Conservation (phyloP, 1,140 invertebrate genomes). For the Zaprionus taronus region DNA sequence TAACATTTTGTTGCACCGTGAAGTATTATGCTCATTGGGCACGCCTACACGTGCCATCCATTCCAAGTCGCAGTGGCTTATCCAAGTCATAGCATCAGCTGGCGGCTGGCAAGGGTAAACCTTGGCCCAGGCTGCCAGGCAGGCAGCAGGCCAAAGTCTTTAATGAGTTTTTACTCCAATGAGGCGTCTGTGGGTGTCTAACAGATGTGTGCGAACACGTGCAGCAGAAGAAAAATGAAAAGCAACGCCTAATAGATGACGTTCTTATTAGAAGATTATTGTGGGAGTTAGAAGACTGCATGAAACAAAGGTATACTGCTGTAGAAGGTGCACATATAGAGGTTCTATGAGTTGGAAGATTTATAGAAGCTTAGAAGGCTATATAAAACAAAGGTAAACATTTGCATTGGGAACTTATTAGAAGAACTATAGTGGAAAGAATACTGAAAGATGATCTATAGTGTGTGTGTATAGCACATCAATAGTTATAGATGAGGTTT, state of each 20-base stretch:
- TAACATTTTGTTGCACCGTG: conserved; percentile 74
- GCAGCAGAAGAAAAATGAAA: conserved; percentile 1
- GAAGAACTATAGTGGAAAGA: too few species aligned
- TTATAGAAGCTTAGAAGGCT: background rate
- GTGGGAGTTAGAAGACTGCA: background rate
- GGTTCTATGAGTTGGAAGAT: background rate
- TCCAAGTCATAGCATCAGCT: conserved; percentile 69
- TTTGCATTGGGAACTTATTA: too few species aligned
- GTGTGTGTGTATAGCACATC: too few species aligned
- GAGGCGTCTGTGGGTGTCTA: conserved; percentile 14
- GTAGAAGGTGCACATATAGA: background rate
- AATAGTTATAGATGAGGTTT: too few species aligned
- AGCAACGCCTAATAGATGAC: conserved; percentile 1
- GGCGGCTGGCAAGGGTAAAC: conserved; percentile 40
- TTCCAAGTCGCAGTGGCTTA: conserved; percentile 13
- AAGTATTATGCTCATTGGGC: conserved; percentile 75
- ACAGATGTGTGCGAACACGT: conserved; percentile 19
- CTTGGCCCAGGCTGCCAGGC: conserved; percentile 51
- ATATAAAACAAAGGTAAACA: too few species aligned
- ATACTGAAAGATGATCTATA: too few species aligned
- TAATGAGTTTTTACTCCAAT: conserved; percentile 47
- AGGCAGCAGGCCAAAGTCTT: conserved; percentile 33
- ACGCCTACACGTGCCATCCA: conserved; percentile 69
- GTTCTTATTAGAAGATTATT: background rate
- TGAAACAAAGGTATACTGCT: background rate